These are phyloP conservation scores for Varanus salvator DNA, from an alignment of 2,113 vertebrate genomes.

Conservation along the genomic window DNA sequence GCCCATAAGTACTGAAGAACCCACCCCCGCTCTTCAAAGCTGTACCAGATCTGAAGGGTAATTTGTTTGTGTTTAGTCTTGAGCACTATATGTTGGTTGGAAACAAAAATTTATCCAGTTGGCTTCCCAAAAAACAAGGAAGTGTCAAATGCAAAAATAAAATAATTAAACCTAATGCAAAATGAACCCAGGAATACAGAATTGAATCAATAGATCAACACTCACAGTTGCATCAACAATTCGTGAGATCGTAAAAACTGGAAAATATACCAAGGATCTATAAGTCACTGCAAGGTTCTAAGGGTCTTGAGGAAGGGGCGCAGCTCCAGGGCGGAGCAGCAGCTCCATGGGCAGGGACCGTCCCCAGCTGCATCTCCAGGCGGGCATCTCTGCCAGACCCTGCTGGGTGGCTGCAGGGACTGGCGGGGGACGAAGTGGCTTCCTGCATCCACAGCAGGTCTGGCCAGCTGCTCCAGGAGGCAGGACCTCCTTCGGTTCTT, in stretches of 20 bases:
- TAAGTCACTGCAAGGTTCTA: too few relatives aligned
- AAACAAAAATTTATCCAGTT: not conserved
- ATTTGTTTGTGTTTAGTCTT: too few relatives aligned
- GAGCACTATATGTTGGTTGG: too few relatives aligned
- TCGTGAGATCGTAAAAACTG: too few relatives aligned
- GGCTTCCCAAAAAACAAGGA: not conserved
- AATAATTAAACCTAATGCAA: not conserved
- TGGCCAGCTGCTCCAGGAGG: not conserved
- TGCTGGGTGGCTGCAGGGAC: too few relatives aligned
- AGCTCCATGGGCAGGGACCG: not conserved
- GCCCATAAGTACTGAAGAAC: not conserved
- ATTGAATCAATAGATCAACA: not conserved
- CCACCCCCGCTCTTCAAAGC: not conserved
- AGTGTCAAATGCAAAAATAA: not conserved
- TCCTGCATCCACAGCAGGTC: not conserved
- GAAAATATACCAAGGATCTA: too few relatives aligned
- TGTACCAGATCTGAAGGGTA: not conserved
- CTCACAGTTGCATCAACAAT: not conserved
- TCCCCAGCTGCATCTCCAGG: not conserved
- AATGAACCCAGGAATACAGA: not conserved
- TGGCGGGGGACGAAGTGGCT: too few relatives aligned
- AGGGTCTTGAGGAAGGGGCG: not conserved
- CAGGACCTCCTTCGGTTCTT: not conserved
- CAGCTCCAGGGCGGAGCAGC: not conserved
- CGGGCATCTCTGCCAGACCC: too few relatives aligned